These are phyloP conservation scores for Neoniphon sammara DNA, from an alignment of 2,797 vertebrate genomes.

Conservation along the genomic window DNA sequence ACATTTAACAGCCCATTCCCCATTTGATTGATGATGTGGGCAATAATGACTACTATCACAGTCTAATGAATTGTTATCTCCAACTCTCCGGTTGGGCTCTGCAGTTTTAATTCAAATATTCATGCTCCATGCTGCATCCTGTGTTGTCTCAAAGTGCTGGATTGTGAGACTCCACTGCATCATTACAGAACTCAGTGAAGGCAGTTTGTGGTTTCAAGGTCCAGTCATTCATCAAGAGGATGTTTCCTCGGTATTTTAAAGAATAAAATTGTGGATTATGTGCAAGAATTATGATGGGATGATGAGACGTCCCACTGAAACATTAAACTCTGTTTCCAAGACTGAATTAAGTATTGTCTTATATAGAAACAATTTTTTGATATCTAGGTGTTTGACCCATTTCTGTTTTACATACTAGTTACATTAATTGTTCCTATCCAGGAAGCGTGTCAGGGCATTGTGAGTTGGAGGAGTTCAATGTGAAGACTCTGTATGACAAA, in stretches of 20 bases:
- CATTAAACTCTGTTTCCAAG: neutral
- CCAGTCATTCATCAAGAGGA: conserved; percentile 8
- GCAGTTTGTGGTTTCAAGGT: conserved; percentile 27
- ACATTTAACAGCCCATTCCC: conserved; percentile 43
- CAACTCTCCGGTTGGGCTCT: conserved; percentile 33
- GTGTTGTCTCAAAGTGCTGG: neutral
- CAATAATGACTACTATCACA: conserved; percentile 63
- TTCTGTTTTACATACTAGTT: conserved; percentile 8
- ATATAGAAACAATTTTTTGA: neutral
- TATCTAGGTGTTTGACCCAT: neutral
- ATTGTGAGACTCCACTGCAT: conserved; percentile 4
- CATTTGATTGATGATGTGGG: conserved; percentile 60
- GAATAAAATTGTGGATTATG: neutral
- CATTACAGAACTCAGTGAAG: conserved; percentile 15
- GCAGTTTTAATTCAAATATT: conserved; percentile 42
- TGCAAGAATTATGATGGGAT: neutral
- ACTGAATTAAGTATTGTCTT: neutral
- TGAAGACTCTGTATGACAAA: conserved; percentile 92
- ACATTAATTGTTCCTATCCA: conserved; percentile 57
- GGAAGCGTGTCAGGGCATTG: conserved; percentile 53
- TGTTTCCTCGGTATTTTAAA: conserved; percentile 11
- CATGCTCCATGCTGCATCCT: conserved; percentile 30
- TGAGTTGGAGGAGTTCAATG: conserved; percentile 91
- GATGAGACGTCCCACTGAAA: neutral
- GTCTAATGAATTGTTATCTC: conserved; percentile 61